A percentile compares a stretch with the other conserved stretches of the same genome.
Conservation (phyloP, 2,888 invertebrate genomes). For the Palloptera scutellata region DNA sequence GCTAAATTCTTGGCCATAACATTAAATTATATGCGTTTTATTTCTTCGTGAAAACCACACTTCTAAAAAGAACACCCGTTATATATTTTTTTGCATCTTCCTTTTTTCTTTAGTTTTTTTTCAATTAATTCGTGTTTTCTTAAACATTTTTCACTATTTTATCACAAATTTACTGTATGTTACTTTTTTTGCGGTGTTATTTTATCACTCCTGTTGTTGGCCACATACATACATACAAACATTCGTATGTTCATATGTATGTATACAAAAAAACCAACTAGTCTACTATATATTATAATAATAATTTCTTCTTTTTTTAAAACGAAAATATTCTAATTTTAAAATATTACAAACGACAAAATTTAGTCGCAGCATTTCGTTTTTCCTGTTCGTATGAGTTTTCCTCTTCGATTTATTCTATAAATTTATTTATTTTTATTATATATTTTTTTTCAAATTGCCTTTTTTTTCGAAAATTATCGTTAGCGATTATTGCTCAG, state of each 20-base stretch:
- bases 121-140: too few relatives aligned
- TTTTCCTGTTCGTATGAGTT: constrained; percentile 8
- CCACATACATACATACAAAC: constrained; percentile 8
- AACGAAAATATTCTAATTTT: constrained; percentile 51
- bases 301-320: constrained; percentile 46
- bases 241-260: constrained; percentile 22
- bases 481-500: constrained; percentile 44
- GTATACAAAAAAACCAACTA: neutral
- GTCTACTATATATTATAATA: constrained; percentile 20
- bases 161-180: constrained; percentile 8
- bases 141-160: neutral
- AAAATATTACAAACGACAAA: constrained; percentile 57
- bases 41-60: too few relatives aligned
- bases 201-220: constrained; percentile 15
- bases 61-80: too few relatives aligned
- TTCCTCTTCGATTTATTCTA: constrained; percentile 24
- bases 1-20: too few relatives aligned
- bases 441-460: constrained; percentile 4
- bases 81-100: too few relatives aligned
- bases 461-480: constrained; percentile 42
- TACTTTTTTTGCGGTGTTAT: constrained; percentile 30
- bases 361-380: constrained; percentile 39
- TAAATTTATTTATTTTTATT: constrained; percentile 20
- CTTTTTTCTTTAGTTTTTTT: too few relatives aligned
- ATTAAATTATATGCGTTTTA: too few relatives aligned